These are phyloP conservation scores for Micronisus gabar DNA, from an alignment of 2,113 vertebrate genomes.

Conservation along the genomic window DNA sequence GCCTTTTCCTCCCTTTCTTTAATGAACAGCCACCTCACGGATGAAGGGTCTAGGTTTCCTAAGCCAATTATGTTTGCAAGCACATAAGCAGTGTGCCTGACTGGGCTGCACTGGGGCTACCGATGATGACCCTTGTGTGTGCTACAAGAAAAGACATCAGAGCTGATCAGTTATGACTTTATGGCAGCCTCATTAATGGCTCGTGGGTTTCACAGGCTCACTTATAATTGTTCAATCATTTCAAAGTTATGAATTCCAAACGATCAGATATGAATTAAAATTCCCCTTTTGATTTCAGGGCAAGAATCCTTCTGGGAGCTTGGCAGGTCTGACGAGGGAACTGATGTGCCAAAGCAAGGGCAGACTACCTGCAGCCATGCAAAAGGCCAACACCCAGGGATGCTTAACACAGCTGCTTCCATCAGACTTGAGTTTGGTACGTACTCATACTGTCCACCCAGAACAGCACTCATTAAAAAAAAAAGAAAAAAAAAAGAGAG, in stretches of 20 bases:
- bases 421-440: background rate
- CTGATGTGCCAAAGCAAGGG: background rate
- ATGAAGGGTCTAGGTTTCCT: background rate
- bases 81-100: background rate
- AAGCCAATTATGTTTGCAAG: background rate
- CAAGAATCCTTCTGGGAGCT: background rate
- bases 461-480: background rate
- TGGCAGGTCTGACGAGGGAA: background rate
- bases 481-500: too few relatives aligned
- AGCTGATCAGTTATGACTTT: background rate
- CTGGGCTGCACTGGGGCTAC: background rate
- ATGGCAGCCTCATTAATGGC: background rate
- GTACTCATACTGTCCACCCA: background rate
- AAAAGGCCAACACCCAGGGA: background rate
- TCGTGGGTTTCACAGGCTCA: background rate
- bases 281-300: conserved; percentile 3
- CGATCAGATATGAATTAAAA: conserved; percentile 23
- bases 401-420: background rate
- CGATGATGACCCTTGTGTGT: accelerated
- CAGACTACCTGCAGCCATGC: background rate
- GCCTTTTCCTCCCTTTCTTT: background rate
- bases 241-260: conserved; percentile 34
- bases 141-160: background rate
- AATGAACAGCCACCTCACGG: background rate
- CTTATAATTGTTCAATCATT: conserved; percentile 25